Conservation (phyloP, 2,797 vertebrate genomes). For the Manis javanica region DNA sequence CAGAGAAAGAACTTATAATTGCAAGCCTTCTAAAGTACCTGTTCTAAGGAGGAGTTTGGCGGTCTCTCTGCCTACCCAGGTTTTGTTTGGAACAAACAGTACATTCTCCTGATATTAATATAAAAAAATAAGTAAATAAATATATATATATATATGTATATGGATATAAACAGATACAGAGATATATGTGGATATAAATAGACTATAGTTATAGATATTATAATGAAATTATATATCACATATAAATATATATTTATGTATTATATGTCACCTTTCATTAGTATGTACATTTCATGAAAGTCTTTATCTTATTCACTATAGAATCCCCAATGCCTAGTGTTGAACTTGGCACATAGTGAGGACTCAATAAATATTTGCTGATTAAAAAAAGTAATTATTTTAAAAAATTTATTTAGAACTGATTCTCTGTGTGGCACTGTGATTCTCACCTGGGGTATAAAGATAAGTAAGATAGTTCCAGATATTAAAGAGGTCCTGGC, state of each 20-base stretch:
- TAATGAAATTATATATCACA: neutral
- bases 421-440: neutral
- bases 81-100: neutral
- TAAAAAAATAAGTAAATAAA: no score
- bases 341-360: neutral
- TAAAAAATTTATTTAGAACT: constrained; percentile 22
- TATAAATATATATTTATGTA: neutral
- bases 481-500: neutral
- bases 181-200: no score
- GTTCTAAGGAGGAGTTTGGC: neutral
- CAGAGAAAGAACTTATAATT: neutral
- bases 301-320: neutral
- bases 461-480: neutral
- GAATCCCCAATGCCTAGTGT: neutral
- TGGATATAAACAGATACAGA: no score
- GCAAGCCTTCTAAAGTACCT: neutral
- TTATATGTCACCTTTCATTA: neutral
- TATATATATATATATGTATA: neutral
- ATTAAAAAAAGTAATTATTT: neutral
- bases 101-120: neutral
- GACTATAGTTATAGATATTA: no score
- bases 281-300: neutral
- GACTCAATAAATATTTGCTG: neutral
- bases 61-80: neutral
- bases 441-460: neutral